Percentiles rank a stretch among this genome's conserved stretches.
Conservation (phyloP, 2,888 invertebrate genomes). For the Hydrotaea diabolus region DNA sequence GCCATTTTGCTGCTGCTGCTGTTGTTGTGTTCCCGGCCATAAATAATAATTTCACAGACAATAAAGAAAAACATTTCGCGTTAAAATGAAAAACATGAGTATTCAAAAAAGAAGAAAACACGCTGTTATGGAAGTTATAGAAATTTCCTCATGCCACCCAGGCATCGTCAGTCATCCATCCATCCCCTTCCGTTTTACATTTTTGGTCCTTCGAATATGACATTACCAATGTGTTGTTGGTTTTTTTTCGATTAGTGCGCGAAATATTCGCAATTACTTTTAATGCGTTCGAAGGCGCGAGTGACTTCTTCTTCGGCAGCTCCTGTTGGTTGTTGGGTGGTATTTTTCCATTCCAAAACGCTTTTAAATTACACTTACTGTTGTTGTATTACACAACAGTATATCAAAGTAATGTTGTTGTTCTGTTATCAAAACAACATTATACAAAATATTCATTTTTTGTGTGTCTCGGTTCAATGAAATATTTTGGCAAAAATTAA, state of each 20-base stretch:
- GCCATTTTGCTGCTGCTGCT: neutral
- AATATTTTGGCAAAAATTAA: constrained; percentile 48
- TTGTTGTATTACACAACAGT: constrained; percentile 55
- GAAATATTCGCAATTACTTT: constrained; percentile 67
- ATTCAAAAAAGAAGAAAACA: constrained; percentile 30
- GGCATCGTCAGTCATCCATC: neutral
- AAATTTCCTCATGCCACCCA: constrained; percentile 51
- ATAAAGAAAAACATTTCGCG: constrained; percentile 78
- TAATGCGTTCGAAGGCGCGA: constrained; percentile 65
- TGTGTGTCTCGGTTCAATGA: neutral
- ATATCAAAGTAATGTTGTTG: constrained; percentile 70
- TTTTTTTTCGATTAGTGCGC: constrained; percentile 62
- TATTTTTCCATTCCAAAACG: constrained; percentile 22
- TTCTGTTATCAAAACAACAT: constrained; percentile 41
- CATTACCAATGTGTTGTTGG: constrained; percentile 62
- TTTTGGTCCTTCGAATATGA: constrained; percentile 41
- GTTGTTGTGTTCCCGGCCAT: constrained; percentile 71
- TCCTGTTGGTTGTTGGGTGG: constrained; percentile 24
- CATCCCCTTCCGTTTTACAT: constrained; percentile 46
- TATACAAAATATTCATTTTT: constrained; percentile 43
- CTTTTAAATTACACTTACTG: constrained; percentile 27
- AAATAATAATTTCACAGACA: constrained; percentile 81
- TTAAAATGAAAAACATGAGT: constrained; percentile 34
- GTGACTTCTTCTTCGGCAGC: constrained; percentile 46
- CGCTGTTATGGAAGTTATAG: constrained; percentile 61